Evolutionary conservation across 2,888 invertebrate species (phyloP).

Genomic region (Trachelus tabidus): DNA sequence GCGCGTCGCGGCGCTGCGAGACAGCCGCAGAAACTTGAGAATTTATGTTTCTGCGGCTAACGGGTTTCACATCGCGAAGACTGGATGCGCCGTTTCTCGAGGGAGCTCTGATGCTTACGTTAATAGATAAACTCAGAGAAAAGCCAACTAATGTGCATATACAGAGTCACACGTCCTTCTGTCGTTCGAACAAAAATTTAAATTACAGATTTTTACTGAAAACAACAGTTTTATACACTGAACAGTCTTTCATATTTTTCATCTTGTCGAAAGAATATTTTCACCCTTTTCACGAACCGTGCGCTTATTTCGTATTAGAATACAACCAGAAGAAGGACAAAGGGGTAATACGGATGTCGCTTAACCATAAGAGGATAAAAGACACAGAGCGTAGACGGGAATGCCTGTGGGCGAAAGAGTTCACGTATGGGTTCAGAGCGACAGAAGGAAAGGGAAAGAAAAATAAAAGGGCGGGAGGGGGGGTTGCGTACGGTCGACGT

Average conservation of each 20-base stretch:
- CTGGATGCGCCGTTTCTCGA: neutral
- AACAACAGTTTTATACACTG: neutral
- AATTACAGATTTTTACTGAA: neutral
- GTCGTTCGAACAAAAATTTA: neutral
- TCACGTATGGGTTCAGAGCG: neutral
- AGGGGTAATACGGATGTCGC: neutral
- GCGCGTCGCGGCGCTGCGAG: conserved; percentile 22
- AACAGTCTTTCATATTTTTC: neutral
- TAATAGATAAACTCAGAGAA: neutral
- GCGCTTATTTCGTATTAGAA: neutral
- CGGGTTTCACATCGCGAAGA: neutral
- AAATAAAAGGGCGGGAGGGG: neutral
- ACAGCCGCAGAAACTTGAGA: conserved; percentile 57
- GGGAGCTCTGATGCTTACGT: neutral
- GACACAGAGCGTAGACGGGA: neutral
- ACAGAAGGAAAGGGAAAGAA: neutral
- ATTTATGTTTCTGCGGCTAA: conserved; percentile 44
- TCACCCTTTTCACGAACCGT: neutral
- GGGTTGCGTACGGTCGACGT: neutral
- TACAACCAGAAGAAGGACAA: neutral
- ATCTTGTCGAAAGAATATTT: neutral
- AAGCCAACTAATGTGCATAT: neutral
- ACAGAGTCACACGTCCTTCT: neutral
- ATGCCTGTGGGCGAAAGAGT: neutral
- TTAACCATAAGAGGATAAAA: neutral